A percentile compares a stretch with the other conserved stretches of the same genome.
phyloP scores from a whole-genome alignment of 2,113 vertebrate species.

The Ia io region DNA sequence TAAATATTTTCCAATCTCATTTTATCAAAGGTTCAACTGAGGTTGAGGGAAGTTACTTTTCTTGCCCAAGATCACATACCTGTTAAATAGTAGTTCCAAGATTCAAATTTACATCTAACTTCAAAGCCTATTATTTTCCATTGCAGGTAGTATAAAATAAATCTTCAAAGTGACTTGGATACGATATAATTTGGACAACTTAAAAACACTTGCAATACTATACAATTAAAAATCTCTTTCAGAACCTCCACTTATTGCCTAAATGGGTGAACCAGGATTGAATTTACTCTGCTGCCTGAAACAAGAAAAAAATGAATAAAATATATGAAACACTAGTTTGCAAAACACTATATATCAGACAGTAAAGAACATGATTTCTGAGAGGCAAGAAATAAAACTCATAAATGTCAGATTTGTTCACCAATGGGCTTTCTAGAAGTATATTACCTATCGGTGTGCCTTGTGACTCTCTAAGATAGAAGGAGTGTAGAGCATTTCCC shows the following conservation, averaged over 20 bases:
- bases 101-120: background rate
- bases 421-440: background rate
- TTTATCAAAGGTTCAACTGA: background rate
- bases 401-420: background rate
- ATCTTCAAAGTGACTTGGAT: background rate
- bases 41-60: background rate
- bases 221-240: background rate
- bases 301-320: background rate
- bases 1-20: background rate
- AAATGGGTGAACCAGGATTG: background rate
- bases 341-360: background rate
- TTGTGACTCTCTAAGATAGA: background rate
- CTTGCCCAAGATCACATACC: background rate
- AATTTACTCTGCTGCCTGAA: background rate
- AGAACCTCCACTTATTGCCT: background rate
- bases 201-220: background rate
- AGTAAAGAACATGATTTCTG: background rate
- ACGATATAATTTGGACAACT: background rate
- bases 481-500: background rate
- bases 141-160: background rate
- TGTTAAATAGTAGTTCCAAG: background rate
- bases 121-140: background rate
- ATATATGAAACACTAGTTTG: background rate
- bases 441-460: background rate
- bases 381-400: background rate